Percentiles rank a stretch among this genome's conserved stretches.
phyloP scores from a whole-genome alignment of 2,888 invertebrate genomes.

The Timandra comae region DNA sequence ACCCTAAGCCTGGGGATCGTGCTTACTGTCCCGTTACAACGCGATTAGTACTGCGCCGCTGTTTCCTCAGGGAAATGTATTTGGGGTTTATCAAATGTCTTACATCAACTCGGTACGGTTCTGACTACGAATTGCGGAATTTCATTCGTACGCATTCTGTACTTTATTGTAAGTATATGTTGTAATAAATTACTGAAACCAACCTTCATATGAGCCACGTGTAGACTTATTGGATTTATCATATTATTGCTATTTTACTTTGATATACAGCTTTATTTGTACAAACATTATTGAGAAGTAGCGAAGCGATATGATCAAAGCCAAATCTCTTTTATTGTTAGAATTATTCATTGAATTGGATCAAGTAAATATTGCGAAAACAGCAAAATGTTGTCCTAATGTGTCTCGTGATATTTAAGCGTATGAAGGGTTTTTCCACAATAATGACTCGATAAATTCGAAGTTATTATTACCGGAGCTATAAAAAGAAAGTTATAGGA shows the following conservation, averaged over 20 bases:
- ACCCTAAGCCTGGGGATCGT: slow-evolving; percentile 32
- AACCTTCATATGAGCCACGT: not conserved
- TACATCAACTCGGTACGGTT: slow-evolving; percentile 24
- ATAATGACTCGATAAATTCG: slow-evolving; percentile 39
- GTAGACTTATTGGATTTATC: not conserved
- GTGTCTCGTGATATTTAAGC: slow-evolving; percentile 14
- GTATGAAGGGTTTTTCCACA: slow-evolving; percentile 26
- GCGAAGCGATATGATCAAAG: not conserved
- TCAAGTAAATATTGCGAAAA: slow-evolving; percentile 1
- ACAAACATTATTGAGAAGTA: too few species aligned
- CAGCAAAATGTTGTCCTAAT: slow-evolving; percentile 1
- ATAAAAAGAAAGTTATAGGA: slow-evolving; percentile 34
- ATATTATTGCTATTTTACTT: too few species aligned
- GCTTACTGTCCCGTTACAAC: slow-evolving; percentile 40
- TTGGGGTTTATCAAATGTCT: slow-evolving; percentile 30
- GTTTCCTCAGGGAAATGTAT: slow-evolving; percentile 31
- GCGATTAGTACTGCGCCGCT: slow-evolving; percentile 41
- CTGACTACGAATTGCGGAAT: slow-evolving; percentile 19
- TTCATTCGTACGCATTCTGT: slow-evolving; percentile 5
- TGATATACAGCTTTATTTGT: too few species aligned
- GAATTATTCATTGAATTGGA: not conserved
- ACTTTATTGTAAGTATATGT: not conserved
- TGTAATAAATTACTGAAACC: not conserved
- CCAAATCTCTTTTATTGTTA: not conserved
- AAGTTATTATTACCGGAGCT: slow-evolving; percentile 26